Evolutionary conservation across 2,113 vertebrate species (phyloP).

Genomic region (Mus spicilegus): DNA sequence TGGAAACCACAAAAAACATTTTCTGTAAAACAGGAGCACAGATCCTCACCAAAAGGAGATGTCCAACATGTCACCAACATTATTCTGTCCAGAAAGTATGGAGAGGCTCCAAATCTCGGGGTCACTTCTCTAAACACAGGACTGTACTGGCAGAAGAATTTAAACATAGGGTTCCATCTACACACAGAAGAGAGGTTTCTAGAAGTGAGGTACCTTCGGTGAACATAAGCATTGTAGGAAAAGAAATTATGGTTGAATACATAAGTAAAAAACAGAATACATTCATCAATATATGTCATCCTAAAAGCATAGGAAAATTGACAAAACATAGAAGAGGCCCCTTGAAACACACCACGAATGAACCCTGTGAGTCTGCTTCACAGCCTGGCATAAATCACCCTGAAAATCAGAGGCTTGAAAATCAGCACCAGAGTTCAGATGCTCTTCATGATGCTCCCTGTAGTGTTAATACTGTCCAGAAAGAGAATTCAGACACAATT

Average conservation of each 20-base stretch:
- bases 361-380: constrained; percentile 64
- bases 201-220: constrained; percentile 72
- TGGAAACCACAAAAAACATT: constrained; percentile 87
- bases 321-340: constrained; percentile 16
- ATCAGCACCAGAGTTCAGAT: constrained; percentile 67
- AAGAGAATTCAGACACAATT: constrained; percentile 77
- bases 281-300: constrained; percentile 80
- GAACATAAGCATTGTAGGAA: constrained; percentile 82
- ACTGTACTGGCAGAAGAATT: not conserved
- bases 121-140: not conserved
- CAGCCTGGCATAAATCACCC: constrained; percentile 68
- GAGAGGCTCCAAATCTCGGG: constrained; percentile 71
- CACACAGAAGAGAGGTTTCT: constrained; percentile 59
- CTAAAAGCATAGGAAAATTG: constrained; percentile 55
- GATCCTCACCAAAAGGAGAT: constrained; percentile 78
- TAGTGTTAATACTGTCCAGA: constrained; percentile 83
- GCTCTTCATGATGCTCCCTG: constrained; percentile 84
- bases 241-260: constrained; percentile 80
- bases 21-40: constrained; percentile 78
- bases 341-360: constrained; percentile 73
- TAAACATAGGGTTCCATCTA: constrained; percentile 20
- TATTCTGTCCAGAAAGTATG: constrained; percentile 57
- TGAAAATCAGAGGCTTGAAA: constrained; percentile 67
- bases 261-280: constrained; percentile 76
- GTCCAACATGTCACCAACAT: constrained; percentile 60